A percentile compares a stretch with the other conserved stretches of the same genome.
Evolutionary conservation across 1,140 invertebrate genomes (phyloP).

Genomic region (Pachyrhynchus sulphureomaculatus): DNA sequence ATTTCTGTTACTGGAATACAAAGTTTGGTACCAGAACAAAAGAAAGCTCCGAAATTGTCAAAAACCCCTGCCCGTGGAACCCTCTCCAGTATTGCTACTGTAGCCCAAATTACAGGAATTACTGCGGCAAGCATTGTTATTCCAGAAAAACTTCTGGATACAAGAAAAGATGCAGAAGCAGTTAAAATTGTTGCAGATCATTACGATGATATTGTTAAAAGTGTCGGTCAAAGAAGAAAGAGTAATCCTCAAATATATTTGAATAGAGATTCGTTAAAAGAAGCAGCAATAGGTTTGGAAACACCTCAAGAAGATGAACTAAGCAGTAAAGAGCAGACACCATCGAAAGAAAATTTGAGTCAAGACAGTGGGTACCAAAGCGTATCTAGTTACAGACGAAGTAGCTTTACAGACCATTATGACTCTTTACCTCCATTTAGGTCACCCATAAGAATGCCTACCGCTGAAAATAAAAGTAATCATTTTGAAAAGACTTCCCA

Average conservation of each 20-base stretch:
- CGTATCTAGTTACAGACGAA: constrained; percentile 27
- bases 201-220: constrained; percentile 77
- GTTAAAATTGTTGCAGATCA: constrained; percentile 72
- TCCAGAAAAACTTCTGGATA: constrained; percentile 37
- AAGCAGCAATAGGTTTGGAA: constrained; percentile 40
- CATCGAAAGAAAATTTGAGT: constrained; percentile 58
- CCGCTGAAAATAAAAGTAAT: background rate
- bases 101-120: constrained; percentile 43
- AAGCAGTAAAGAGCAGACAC: constrained; percentile 33
- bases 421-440: constrained; percentile 11
- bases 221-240: constrained; percentile 59
- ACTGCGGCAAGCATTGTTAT: constrained; percentile 47
- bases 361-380: constrained; percentile 57
- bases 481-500: background rate
- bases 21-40: background rate
- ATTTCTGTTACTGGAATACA: constrained; percentile 30
- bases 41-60: constrained; percentile 12
- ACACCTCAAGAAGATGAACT: constrained; percentile 19
- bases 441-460: background rate
- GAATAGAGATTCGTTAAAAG: constrained; percentile 38
- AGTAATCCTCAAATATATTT: constrained; percentile 28
- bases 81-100: constrained; percentile 34
- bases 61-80: constrained; percentile 9
- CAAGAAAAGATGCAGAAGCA: constrained; percentile 57
- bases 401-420: constrained; percentile 29